A percentile compares a stretch with the other conserved stretches of the same genome.
Conservation (phyloP, 2,888 invertebrate species). For the Abrostola tripartita region DNA sequence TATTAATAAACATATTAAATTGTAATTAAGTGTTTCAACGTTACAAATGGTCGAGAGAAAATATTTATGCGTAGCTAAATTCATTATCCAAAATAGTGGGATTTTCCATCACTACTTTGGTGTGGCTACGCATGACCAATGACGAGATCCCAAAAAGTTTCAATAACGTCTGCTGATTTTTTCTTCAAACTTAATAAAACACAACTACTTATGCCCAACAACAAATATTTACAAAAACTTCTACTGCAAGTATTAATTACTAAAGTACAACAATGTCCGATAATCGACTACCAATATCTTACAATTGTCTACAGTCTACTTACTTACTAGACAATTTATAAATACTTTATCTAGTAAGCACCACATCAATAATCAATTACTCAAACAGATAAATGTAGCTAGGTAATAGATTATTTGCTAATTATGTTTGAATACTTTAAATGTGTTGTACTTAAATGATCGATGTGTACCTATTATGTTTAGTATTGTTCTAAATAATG, state of each 20-base stretch:
- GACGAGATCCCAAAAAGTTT: too few species aligned
- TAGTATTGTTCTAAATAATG: neutral
- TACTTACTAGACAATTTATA: too few species aligned
- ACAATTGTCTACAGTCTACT: too few species aligned
- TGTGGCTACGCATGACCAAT: too few species aligned
- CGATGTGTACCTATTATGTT: neutral
- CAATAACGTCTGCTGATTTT: too few species aligned
- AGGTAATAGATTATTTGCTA: conserved; percentile 23
- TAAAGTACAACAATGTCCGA: too few species aligned
- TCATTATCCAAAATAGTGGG: neutral
- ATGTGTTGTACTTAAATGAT: neutral
- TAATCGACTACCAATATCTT: too few species aligned
- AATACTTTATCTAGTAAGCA: neutral
- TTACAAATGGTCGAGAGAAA: neutral
- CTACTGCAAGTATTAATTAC: too few species aligned
- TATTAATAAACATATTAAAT: conserved; percentile 30
- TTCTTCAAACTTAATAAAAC: too few species aligned
- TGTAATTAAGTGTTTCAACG: conserved; percentile 13
- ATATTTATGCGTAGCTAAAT: neutral
- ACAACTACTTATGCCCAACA: too few species aligned
- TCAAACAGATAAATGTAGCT: conserved; percentile 10
- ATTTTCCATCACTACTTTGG: too few species aligned
- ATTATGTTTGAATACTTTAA: conserved; percentile 21
- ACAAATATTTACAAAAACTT: too few species aligned
- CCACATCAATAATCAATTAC: neutral